These are phyloP conservation scores for Plestiodon gilberti DNA, from an alignment of 2,113 vertebrate species.

Conservation along the genomic window DNA sequence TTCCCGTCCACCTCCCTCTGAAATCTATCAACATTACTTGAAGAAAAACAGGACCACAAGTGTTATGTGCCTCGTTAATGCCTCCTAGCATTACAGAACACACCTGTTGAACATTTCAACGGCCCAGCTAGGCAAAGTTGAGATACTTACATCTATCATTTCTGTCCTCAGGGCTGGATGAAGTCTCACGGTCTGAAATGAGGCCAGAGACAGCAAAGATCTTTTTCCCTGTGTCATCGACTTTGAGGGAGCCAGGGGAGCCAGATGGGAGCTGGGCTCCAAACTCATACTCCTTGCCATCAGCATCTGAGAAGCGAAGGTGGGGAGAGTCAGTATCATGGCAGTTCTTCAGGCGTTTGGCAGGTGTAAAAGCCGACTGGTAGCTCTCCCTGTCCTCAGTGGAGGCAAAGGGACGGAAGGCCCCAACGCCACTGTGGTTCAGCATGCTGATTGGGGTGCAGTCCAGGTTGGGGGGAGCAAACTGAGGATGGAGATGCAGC, in stretches of 20 bases:
- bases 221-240: constrained; percentile 97
- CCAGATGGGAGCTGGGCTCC: constrained; percentile 91
- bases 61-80: neutral
- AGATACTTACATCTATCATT: constrained; percentile 97
- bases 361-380: constrained; percentile 97
- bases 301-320: constrained; percentile 97
- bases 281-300: constrained; percentile 99
- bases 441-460: constrained; percentile 98
- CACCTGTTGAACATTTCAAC: constrained; percentile 65
- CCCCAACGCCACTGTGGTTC: constrained; percentile 96
- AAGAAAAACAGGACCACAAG: constrained; percentile 14
- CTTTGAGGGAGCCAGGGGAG: constrained; percentile 94
- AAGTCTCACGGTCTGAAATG: constrained; percentile 96
- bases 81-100: neutral
- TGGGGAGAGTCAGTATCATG: constrained; percentile 96
- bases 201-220: constrained; percentile 98
- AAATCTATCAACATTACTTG: constrained; percentile 24
- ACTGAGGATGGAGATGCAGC: constrained; percentile 97
- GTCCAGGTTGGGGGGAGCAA: constrained; percentile 97
- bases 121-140: constrained; percentile 34
- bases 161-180: constrained; percentile 96
- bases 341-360: constrained; percentile 98
- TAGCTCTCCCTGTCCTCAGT: constrained; percentile 96
- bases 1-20: constrained; percentile 31
- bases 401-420: constrained; percentile 97